These are phyloP conservation scores for Enhydra lutris DNA, from an alignment of 2,113 vertebrate species.

Conservation along the genomic window DNA sequence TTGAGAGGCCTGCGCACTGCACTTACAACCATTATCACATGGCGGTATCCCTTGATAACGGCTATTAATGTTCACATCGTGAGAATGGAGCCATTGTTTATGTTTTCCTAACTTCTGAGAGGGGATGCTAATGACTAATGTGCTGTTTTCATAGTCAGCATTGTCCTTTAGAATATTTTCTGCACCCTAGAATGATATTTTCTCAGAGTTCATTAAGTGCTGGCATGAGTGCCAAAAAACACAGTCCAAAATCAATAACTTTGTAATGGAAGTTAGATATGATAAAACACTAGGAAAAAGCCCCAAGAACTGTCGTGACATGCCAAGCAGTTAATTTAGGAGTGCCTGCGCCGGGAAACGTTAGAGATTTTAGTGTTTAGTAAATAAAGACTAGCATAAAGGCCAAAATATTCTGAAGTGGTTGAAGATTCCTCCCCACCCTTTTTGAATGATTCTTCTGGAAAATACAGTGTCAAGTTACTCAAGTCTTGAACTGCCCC, in stretches of 20 bases:
- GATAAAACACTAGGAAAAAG: neutral
- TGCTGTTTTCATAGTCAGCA: neutral
- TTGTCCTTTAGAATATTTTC: neutral
- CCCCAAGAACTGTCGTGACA: neutral
- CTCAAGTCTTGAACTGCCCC: neutral
- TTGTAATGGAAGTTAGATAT: neutral
- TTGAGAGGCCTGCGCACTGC: neutral
- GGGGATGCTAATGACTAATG: neutral
- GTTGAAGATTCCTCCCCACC: neutral
- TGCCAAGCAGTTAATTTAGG: neutral
- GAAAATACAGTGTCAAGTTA: neutral
- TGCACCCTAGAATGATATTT: neutral
- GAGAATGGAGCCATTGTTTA: neutral
- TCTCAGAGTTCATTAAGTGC: slow-evolving; percentile 7
- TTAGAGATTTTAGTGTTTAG: neutral
- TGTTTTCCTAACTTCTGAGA: neutral
- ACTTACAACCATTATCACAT: neutral
- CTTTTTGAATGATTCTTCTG: neutral
- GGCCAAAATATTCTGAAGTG: neutral
- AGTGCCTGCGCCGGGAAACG: neutral
- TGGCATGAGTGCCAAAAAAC: neutral
- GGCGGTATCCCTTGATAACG: neutral
- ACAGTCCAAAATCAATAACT: neutral
- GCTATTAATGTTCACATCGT: neutral
- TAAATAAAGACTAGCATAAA: neutral